Evolutionary conservation across 2,888 invertebrate genomes (phyloP).

Genomic region (Tethea ocularis): DNA sequence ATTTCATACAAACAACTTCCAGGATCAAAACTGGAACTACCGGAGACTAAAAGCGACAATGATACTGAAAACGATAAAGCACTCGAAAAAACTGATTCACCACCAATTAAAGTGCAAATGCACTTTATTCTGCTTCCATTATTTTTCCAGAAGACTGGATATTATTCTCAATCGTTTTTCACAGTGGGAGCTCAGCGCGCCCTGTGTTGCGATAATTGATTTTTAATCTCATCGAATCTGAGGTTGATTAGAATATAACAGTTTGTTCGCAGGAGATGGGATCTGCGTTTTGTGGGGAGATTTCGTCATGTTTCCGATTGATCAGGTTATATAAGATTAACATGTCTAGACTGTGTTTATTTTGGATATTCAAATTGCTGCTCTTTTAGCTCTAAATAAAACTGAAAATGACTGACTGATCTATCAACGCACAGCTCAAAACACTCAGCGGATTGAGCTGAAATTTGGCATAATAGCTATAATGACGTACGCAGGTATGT

Average conservation of each 20-base stretch:
- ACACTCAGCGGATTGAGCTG: too few relatives aligned
- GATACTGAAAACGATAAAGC: neutral
- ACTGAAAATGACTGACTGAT: neutral
- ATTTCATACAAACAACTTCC: too few relatives aligned
- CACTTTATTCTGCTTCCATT: constrained; percentile 21
- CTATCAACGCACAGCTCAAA: neutral
- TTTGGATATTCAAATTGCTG: neutral
- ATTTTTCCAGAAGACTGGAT: constrained; percentile 26
- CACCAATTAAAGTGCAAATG: constrained; percentile 15
- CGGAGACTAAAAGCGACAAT: neutral
- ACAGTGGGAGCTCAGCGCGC: constrained; percentile 28
- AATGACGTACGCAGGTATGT: too few relatives aligned
- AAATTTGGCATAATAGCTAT: too few relatives aligned
- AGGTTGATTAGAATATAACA: constrained; percentile 20
- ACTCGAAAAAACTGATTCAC: constrained; percentile 4
- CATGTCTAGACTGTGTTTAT: constrained; percentile 2
- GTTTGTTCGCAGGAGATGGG: neutral
- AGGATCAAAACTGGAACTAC: too few relatives aligned
- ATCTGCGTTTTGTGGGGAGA: neutral
- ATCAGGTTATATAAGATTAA: neutral
- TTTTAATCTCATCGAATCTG: constrained; percentile 47
- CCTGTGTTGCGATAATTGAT: constrained; percentile 40
- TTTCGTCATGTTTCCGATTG: constrained; percentile 1
- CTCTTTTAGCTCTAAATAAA: neutral
- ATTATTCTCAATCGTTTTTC: constrained; percentile 29